Conservation (phyloP, 2,113 vertebrate species). For the Tautogolabrus adspersus region DNA sequence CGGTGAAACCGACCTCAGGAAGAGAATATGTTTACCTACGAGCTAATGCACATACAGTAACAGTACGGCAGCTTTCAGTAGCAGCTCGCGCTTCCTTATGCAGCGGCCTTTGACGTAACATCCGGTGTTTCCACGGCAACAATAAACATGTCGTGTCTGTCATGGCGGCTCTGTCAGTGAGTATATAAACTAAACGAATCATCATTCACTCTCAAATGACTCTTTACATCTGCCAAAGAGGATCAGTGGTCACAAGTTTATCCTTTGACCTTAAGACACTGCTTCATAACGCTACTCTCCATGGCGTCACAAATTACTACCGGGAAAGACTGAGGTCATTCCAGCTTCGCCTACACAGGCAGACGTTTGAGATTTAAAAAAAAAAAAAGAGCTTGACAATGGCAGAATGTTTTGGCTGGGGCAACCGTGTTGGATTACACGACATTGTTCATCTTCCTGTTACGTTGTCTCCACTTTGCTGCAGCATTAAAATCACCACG, state of each 20-base stretch:
- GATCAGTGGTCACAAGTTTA: not conserved
- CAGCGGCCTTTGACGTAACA: too few species aligned
- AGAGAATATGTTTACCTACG: too few species aligned
- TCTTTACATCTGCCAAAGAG: too few species aligned
- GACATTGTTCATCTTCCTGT: slow-evolving; percentile 5
- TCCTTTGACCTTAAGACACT: not conserved
- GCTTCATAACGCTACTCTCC: not conserved
- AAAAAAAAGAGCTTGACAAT: slow-evolving; percentile 19
- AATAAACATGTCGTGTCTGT: too few species aligned
- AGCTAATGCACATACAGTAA: too few species aligned
- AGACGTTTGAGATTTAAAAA: slow-evolving; percentile 29
- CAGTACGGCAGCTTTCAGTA: too few species aligned
- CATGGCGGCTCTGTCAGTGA: too few species aligned
- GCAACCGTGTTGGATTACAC: not conserved
- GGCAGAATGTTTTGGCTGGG: slow-evolving; percentile 21
- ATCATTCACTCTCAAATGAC: not conserved
- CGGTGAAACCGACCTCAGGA: too few species aligned
- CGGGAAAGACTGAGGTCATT: not conserved
- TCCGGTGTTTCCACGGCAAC: too few species aligned
- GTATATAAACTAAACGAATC: not conserved
- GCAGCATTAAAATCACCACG: not conserved
- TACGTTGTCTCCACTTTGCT: not conserved
- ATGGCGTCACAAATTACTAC: not conserved
- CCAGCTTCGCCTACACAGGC: not conserved
- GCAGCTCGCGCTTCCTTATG: too few species aligned